A percentile compares a stretch with the other conserved stretches of the same genome.
These are phyloP conservation scores for Catocala fraxini DNA, from an alignment of 2,888 invertebrate genomes.

Conservation along the genomic window DNA sequence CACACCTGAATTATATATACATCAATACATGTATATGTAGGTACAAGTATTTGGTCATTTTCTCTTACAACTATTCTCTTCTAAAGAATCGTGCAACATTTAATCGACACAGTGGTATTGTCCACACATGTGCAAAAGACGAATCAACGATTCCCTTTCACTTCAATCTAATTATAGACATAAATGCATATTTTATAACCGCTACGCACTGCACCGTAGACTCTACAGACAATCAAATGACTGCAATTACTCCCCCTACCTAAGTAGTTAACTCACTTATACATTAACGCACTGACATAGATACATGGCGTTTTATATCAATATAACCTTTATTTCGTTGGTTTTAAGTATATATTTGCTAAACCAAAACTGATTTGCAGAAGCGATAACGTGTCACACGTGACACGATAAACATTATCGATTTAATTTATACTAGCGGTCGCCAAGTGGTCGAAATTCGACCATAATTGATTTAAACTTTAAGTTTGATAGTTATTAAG, in stretches of 20 bases:
- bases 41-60: no score
- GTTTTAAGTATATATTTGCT: constrained; percentile 1
- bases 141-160: constrained; percentile 1
- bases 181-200: neutral
- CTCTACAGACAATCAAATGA: no score
- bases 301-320: neutral
- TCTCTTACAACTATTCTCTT: no score
- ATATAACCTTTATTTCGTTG: neutral
- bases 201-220: neutral
- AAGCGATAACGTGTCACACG: constrained; percentile 26
- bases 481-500: no score
- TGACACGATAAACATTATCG: constrained; percentile 37
- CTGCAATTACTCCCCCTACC: neutral
- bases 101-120: no score
- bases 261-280: neutral
- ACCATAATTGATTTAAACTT: no score
- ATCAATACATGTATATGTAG: no score
- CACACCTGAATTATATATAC: no score
- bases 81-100: no score
- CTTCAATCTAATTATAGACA: constrained; percentile 5
- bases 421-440: constrained; percentile 38
- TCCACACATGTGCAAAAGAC: neutral
- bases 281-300: neutral
- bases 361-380: constrained; percentile 19
- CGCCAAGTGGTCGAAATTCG: no score